A percentile compares a stretch with the other conserved stretches of the same genome.
These are phyloP conservation scores for Cephalotes varians DNA, from an alignment of 2,888 invertebrate genomes.

Conservation along the genomic window DNA sequence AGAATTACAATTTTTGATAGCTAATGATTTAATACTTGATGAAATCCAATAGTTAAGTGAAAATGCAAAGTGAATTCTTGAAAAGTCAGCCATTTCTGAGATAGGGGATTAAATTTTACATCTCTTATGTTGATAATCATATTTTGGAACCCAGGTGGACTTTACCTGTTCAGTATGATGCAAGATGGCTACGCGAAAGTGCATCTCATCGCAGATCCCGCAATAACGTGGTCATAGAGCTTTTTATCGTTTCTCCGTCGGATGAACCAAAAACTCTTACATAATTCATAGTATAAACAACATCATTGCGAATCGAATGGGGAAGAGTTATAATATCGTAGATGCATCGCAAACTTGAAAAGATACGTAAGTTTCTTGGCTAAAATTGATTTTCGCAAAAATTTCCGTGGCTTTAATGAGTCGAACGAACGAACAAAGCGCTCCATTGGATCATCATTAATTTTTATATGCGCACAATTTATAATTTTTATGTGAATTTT, in stretches of 20 bases:
- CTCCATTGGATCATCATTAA: conserved; percentile 20
- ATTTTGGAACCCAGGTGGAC: conserved; percentile 32
- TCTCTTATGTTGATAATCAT: conserved; percentile 24
- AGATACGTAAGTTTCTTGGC: conserved; percentile 46
- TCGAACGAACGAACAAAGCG: conserved; percentile 13
- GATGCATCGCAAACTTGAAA: conserved; percentile 53
- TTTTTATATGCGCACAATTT: background rate
- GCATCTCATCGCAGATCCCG: conserved; percentile 57
- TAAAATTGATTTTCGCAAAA: conserved; percentile 54
- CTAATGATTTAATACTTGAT: background rate
- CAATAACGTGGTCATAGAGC: conserved; percentile 53
- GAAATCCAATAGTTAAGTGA: background rate
- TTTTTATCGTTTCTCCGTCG: conserved; percentile 65
- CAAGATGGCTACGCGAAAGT: conserved; percentile 44
- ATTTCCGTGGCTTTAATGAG: conserved; percentile 50
- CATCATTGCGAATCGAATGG: conserved; percentile 56
- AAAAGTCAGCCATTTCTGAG: conserved; percentile 3
- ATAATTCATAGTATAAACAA: conserved; percentile 73
- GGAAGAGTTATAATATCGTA: conserved; percentile 65
- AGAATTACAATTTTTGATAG: background rate
- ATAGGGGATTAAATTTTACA: conserved; percentile 24
- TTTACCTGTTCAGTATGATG: conserved; percentile 59
- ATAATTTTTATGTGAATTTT: background rate
- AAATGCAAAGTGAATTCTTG: background rate
- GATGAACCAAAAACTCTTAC: conserved; percentile 58